These are phyloP conservation scores for Neolamprologus brichardi DNA, from an alignment of 2,113 vertebrate species.

Conservation along the genomic window DNA sequence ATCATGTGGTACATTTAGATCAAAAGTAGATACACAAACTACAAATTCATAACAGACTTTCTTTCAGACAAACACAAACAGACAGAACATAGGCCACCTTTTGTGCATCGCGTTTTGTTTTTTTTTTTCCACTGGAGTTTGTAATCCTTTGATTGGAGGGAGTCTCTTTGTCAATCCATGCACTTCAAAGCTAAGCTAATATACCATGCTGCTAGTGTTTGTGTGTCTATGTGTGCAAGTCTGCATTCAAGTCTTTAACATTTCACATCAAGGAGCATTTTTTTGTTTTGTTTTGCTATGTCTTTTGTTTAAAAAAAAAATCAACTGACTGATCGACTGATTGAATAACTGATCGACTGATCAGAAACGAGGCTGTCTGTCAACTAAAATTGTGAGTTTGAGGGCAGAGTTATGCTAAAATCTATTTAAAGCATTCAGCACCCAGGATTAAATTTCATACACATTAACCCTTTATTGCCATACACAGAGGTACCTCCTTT, in stretches of 20 bases:
- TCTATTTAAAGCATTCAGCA: conserved; percentile 5
- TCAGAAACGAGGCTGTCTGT: not conserved
- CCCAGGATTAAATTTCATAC: conserved; percentile 28
- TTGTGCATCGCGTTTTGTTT: conserved; percentile 20
- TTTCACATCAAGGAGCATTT: conserved; percentile 13
- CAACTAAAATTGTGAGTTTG: not conserved
- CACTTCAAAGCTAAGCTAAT: conserved; percentile 56
- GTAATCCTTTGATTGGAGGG: conserved; percentile 54
- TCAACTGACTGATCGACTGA: not conserved
- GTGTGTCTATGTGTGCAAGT: conserved; percentile 9
- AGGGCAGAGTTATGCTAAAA: not conserved
- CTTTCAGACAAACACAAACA: conserved; percentile 25
- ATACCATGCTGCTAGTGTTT: conserved; percentile 49
- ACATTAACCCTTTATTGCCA: conserved; percentile 34
- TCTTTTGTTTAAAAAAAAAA: not conserved
- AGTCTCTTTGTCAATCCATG: conserved; percentile 50
- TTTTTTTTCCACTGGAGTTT: conserved; percentile 30
- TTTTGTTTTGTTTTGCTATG: not conserved
- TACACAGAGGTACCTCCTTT: conserved; percentile 41
- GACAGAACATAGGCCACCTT: conserved; percentile 29
- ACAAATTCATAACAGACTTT: conserved; percentile 16
- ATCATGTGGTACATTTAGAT: conserved; percentile 19
- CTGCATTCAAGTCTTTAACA: conserved; percentile 18
- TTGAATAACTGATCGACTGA: conserved; percentile 19
- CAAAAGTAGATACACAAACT: conserved; percentile 28